Evolutionary conservation across 1,140 invertebrate species (phyloP).

Genomic region (Bombus balteatus): DNA sequence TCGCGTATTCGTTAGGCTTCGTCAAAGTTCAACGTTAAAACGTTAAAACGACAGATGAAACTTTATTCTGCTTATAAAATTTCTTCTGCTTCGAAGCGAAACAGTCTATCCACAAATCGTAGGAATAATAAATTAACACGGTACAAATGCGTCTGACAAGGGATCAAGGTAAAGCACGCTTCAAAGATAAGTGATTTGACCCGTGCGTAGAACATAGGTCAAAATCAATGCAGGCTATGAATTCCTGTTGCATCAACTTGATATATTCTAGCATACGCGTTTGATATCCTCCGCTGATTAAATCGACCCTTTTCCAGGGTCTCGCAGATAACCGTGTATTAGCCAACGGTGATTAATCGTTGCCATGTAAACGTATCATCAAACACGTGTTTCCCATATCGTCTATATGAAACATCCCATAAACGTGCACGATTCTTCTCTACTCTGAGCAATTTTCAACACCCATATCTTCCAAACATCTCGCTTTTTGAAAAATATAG

Average conservation of each 20-base stretch:
- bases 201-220: background rate
- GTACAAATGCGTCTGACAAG: background rate
- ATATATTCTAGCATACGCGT: background rate
- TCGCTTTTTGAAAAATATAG: background rate
- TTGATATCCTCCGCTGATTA: background rate
- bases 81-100: too few species aligned
- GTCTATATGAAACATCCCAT: too few species aligned
- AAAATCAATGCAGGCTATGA: slow-evolving; percentile 24
- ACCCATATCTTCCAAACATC: background rate
- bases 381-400: background rate
- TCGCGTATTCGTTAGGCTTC: background rate
- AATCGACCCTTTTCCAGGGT: too few species aligned
- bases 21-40: too few species aligned
- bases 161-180: background rate
- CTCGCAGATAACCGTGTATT: background rate
- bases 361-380: too few species aligned
- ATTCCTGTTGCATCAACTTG: slow-evolving; percentile 47
- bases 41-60: too few species aligned
- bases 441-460: background rate
- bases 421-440: background rate
- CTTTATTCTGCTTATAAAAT: too few species aligned
- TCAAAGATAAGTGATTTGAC: slow-evolving; percentile 50
- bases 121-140: too few species aligned
- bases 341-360: background rate
- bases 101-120: too few species aligned